Percentiles rank a stretch among this genome's conserved stretches.
Conservation (phyloP, 2,113 vertebrate genomes). For the Mohoua ochrocephala region DNA sequence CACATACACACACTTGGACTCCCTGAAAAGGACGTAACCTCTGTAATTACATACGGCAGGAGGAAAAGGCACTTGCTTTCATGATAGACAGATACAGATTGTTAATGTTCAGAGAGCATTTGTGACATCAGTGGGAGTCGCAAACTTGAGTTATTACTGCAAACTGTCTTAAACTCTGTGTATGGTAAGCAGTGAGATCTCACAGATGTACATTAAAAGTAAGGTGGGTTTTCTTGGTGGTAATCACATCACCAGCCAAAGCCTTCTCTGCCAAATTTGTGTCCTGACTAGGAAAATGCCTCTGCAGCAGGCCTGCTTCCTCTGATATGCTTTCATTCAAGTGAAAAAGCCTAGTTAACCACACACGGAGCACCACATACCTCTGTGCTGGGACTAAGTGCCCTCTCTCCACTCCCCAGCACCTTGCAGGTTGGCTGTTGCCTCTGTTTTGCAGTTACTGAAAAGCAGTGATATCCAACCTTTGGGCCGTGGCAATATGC, state of each 20-base stretch:
- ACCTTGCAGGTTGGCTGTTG: neutral
- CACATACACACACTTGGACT: neutral
- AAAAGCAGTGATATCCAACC: neutral
- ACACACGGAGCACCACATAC: fast-evolving
- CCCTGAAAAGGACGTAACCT: neutral
- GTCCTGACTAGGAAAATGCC: neutral
- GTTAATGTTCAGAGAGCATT: neutral
- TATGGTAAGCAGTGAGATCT: neutral
- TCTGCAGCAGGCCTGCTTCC: neutral
- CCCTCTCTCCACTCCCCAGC: neutral
- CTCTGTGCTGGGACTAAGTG: neutral
- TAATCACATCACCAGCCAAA: neutral
- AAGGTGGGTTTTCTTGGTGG: neutral
- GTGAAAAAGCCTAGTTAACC: neutral
- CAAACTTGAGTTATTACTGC: neutral
- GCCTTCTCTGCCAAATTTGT: neutral
- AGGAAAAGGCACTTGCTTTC: neutral
- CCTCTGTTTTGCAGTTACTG: neutral
- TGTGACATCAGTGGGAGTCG: neutral
- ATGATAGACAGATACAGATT: neutral
- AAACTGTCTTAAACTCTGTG: neutral
- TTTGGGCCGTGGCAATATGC: fast-evolving
- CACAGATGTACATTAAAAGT: neutral
- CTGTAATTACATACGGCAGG: neutral
- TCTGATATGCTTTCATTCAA: neutral